These are phyloP conservation scores for Drosophila siamana DNA, from an alignment of 2,888 invertebrate genomes.

Conservation along the genomic window DNA sequence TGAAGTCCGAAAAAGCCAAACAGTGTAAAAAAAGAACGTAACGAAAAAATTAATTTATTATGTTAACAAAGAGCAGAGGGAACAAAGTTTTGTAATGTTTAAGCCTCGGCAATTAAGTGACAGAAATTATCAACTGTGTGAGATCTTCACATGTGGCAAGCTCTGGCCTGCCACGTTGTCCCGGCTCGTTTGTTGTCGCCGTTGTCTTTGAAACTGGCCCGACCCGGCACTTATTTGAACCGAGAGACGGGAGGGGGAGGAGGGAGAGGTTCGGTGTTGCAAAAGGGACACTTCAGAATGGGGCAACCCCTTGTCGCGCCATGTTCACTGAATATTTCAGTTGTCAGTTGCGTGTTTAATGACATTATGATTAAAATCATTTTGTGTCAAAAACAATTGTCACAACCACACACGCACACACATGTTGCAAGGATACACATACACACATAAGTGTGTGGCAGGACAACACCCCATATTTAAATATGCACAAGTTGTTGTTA, in stretches of 20 bases:
- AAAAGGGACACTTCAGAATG: constrained; percentile 14
- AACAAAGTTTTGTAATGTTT: constrained; percentile 76
- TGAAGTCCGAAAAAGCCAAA: constrained; percentile 12
- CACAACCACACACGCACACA: constrained; percentile 44
- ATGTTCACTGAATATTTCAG: constrained; percentile 64
- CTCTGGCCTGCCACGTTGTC: constrained; percentile 22
- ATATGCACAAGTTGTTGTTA: constrained; percentile 41
- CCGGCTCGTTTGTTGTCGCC: constrained; percentile 52
- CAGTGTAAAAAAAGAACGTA: constrained; percentile 11
- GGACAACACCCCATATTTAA: constrained; percentile 31
- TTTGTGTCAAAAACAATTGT: constrained; percentile 79
- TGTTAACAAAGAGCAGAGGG: constrained; percentile 63
- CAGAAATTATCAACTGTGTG: constrained; percentile 71
- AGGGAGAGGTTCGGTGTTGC: too few relatives aligned
- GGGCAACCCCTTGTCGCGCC: constrained; percentile 50
- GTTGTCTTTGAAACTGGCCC: constrained; percentile 36
- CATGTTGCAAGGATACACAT: constrained; percentile 19
- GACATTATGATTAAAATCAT: constrained; percentile 79
- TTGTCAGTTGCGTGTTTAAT: constrained; percentile 74
- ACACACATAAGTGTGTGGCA: constrained; percentile 1
- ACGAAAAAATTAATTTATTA: constrained; percentile 73
- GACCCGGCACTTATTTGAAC: too few relatives aligned
- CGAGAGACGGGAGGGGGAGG: too few relatives aligned
- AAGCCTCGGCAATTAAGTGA: constrained; percentile 78
- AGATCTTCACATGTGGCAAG: constrained; percentile 72